phyloP scores from a whole-genome alignment of 1,140 invertebrate species.

The Scaptodrosophila lebanonensis region DNA sequence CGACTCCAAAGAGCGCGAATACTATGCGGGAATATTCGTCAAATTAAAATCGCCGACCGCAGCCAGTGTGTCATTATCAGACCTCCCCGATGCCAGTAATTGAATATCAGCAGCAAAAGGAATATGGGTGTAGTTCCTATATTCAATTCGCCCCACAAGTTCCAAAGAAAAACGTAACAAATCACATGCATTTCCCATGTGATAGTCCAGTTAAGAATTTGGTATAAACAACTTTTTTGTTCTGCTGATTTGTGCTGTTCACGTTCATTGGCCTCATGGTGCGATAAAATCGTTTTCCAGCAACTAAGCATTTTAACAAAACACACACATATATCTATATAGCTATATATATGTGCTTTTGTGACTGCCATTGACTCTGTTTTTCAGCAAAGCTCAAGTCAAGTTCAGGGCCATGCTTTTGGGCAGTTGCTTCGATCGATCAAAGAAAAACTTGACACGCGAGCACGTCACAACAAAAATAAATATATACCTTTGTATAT shows the following conservation, averaged over 20 bases:
- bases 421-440: constrained; percentile 11
- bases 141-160: too few relatives aligned
- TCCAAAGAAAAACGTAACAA: constrained; percentile 6
- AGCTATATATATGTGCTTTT: constrained; percentile 20
- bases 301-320: constrained; percentile 62
- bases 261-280: constrained; percentile 60
- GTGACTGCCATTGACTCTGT: constrained; percentile 46
- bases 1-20: too few relatives aligned
- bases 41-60: too few relatives aligned
- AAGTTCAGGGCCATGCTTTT: constrained; percentile 67
- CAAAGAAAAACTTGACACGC: too few relatives aligned
- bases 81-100: too few relatives aligned
- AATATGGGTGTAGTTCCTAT: too few relatives aligned
- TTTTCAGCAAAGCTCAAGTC: constrained; percentile 52
- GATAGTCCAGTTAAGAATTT: constrained; percentile 51
- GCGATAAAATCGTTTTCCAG: constrained; percentile 38
- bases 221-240: constrained; percentile 55
- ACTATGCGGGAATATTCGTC: too few relatives aligned
- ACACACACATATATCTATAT: constrained; percentile 29
- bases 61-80: too few relatives aligned
- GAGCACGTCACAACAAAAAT: too few relatives aligned
- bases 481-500: too few relatives aligned
- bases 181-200: constrained; percentile 56
- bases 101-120: too few relatives aligned
- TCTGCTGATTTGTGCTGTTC: constrained; percentile 61